Conservation (phyloP, 2,797 vertebrate genomes). For the Coluber constrictor region DNA sequence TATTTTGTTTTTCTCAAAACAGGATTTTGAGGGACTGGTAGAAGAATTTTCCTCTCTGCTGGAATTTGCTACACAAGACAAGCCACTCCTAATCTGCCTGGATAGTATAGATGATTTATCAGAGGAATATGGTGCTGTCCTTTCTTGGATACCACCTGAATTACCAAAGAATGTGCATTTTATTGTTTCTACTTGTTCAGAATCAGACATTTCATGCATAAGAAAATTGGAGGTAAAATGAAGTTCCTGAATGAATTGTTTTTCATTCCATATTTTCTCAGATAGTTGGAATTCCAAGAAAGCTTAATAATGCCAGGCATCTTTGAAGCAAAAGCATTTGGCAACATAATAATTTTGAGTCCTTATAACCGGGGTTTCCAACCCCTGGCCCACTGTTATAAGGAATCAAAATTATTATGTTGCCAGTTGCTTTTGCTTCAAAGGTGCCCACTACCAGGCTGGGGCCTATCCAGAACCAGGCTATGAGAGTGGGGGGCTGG, state of each 20-base stretch:
- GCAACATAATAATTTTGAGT: neutral
- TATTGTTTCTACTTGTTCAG: constrained; percentile 61
- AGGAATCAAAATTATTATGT: neutral
- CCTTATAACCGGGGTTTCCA: neutral
- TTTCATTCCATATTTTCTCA: neutral
- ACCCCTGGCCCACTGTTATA: neutral
- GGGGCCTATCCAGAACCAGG: neutral
- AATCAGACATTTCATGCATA: constrained; percentile 44
- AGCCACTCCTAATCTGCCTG: constrained; percentile 62
- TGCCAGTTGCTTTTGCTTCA: neutral
- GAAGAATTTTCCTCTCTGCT: constrained; percentile 69
- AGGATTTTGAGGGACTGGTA: constrained; percentile 65
- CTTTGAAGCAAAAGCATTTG: neutral
- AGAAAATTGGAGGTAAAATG: constrained; percentile 60
- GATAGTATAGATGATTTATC: constrained; percentile 71
- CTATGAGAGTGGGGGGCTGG: neutral
- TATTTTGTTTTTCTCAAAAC: constrained; percentile 12
- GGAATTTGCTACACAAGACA: constrained; percentile 52
- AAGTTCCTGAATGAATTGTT: neutral
- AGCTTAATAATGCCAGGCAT: neutral
- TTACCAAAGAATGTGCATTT: constrained; percentile 64
- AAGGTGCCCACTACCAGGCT: neutral
- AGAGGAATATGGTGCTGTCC: constrained; percentile 61
- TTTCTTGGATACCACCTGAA: constrained; percentile 67
- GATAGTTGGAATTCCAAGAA: neutral